Evolutionary conservation across 2,797 vertebrate genomes (phyloP).

Genomic region (Perodicticus potto): DNA sequence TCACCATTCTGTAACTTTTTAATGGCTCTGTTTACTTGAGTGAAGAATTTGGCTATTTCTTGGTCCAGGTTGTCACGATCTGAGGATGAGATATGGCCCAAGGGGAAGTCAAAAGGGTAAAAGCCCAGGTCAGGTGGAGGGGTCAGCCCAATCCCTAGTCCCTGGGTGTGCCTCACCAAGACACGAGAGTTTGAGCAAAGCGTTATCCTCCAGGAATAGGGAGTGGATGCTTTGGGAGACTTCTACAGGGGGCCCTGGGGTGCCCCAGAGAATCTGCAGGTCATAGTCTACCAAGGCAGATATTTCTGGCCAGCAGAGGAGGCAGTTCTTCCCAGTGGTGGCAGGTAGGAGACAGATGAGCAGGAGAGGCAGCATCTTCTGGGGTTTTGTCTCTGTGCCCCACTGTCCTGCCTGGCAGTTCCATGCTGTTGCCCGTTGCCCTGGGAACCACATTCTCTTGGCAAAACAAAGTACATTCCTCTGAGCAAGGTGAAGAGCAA

Average conservation of each 20-base stretch:
- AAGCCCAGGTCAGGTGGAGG: neutral
- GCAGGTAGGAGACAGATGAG: conserved; percentile 52
- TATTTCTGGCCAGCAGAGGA: conserved; percentile 76
- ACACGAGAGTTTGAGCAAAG: neutral
- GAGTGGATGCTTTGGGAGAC: conserved; percentile 69
- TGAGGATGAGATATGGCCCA: neutral
- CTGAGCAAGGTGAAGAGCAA: neutral
- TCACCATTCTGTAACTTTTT: conserved; percentile 64
- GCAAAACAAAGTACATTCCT: neutral
- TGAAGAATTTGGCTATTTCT: conserved; percentile 70
- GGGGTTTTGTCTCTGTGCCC: neutral
- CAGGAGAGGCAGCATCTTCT: conserved; percentile 68
- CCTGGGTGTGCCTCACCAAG: conserved; percentile 70
- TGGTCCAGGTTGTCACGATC: conserved; percentile 71
- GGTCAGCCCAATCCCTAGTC: neutral
- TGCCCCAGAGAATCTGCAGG: conserved; percentile 77
- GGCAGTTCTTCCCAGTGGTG: neutral
- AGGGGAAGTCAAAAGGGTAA: neutral
- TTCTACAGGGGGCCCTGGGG: conserved; percentile 31
- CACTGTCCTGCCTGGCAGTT: neutral
- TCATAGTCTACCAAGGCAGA: conserved; percentile 66
- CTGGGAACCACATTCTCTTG: conserved; percentile 45
- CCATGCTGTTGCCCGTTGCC: neutral
- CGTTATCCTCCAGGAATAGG: neutral
- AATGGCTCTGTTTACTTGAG: conserved; percentile 59